Base-by-base conservation (phyloP, 2,113 vertebrate species). In the Charadrius vociferus region DNA sequence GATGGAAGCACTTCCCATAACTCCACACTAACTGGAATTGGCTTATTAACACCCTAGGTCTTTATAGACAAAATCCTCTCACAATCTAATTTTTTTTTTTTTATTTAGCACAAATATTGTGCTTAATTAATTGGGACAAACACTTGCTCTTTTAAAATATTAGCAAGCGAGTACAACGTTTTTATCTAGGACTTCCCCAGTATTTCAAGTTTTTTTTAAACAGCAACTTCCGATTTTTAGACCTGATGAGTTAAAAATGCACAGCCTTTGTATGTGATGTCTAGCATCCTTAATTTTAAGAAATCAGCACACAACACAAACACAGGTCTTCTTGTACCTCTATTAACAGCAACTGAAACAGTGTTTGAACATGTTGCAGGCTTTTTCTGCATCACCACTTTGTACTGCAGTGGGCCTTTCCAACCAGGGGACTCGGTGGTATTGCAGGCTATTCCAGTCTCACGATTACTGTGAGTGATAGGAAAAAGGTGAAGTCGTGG, bases 381-480 rank as follows among this genome's bases (percentile, higher is more conserved):
- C 22, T 58, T 68, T 52, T 93, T 36, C 65, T 65, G 61, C 77
- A 71, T 22, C 52, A 20, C 53, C 24, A 32, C 68, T 63, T 30
- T 8, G 43, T 34, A n/a, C 23, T 71, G 32, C 23, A 81, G 47
- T 3, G 23, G 41, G 32, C 21, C 53, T 56, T 75, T 67, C 34
- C 85, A 43, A n/a, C 3, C 41, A 47, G 19, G 50, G 45, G 39
- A 58, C 50, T 39, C 0, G 0, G 63, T 9, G 9, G 26, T 30
- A 43, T 3, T 74, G 61, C 45, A 85, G 79, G 52, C 27, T 75
- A 52, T 55, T 79, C 65, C 70, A 91, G 83, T 39, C n/a, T 81
- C 53, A 26, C 1, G 3, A 80, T 41, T 65, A 49, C n/a, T 10
- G 43, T 29, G 41, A 81, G 52, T 7, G 45, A 89, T 6, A 80